These are phyloP conservation scores for Cecropterus lyciades DNA, from an alignment of 1,140 invertebrate species.

Conservation along the genomic window DNA sequence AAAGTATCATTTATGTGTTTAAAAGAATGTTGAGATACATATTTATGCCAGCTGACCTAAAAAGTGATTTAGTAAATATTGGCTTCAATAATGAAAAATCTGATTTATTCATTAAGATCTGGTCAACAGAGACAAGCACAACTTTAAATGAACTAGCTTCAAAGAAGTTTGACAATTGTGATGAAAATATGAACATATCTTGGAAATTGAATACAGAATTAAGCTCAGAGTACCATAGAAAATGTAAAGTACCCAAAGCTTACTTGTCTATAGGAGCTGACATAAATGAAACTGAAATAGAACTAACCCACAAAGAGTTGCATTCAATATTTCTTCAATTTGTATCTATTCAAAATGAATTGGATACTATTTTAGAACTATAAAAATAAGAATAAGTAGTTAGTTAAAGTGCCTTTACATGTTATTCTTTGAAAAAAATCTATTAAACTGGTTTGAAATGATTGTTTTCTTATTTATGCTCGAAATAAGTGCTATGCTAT, in stretches of 20 bases:
- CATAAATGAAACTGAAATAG: conserved; percentile 57
- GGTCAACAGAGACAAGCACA: conserved; percentile 67
- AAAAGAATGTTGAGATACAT: conserved; percentile 72
- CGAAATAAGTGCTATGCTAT: no score
- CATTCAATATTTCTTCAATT: conserved; percentile 72
- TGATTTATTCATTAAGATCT: conserved; percentile 65
- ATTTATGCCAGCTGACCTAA: conserved; percentile 70
- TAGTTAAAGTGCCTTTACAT: conserved; percentile 39
- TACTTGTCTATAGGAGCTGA: conserved; percentile 54
- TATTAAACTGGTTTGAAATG: conserved; percentile 1
- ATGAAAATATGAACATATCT: conserved; percentile 56
- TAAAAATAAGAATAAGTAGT: conserved; percentile 28
- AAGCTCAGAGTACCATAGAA: conserved; percentile 70
- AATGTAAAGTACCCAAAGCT: conserved; percentile 69
- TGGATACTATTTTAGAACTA: conserved; percentile 59
- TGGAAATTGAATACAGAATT: conserved; percentile 75
- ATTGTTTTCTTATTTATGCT: no score
- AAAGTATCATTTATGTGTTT: conserved; percentile 67
- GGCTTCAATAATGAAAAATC: conserved; percentile 67
- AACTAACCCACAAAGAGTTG: conserved; percentile 69
- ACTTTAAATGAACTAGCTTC: conserved; percentile 60
- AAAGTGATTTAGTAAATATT: conserved; percentile 57
- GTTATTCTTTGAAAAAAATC: conserved; percentile 11
- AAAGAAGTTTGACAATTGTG: conserved; percentile 46
- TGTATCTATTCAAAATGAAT: conserved; percentile 74